phyloP scores from a whole-genome alignment of 2,888 invertebrate species.

The Tupiocoris notatus region DNA sequence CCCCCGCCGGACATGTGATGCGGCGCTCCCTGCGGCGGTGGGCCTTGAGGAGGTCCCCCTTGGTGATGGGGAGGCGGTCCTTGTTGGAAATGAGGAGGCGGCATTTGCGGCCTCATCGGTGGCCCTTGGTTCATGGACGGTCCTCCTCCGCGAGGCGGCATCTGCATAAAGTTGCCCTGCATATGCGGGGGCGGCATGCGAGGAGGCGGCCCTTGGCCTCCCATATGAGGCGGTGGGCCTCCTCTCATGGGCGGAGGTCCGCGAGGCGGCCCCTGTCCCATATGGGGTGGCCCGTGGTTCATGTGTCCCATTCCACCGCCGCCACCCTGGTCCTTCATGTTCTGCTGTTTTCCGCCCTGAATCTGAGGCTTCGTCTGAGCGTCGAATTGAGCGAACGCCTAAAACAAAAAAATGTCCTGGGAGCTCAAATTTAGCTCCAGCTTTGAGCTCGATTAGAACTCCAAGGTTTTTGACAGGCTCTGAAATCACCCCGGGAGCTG shows the following conservation, averaged over 20 bases:
- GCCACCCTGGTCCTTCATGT: constrained; percentile 4
- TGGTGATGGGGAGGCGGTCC: constrained; percentile 49
- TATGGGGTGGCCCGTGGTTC: constrained; percentile 20
- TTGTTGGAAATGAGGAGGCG: constrained; percentile 51
- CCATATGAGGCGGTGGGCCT: constrained; percentile 32
- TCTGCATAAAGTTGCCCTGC: constrained; percentile 32
- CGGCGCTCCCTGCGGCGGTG: constrained; percentile 55
- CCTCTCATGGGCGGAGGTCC: constrained; percentile 32
- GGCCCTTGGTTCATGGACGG: constrained; percentile 46
- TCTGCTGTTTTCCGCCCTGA: constrained; percentile 27
- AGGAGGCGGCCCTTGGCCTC: constrained; percentile 24
- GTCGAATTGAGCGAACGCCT: constrained; percentile 35
- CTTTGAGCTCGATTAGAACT: too few species aligned
- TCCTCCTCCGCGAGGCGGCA: constrained; percentile 14
- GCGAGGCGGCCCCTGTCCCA: constrained; percentile 8
- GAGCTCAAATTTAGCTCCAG: too few species aligned
- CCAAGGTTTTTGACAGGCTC: too few species aligned
- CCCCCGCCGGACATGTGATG: constrained; percentile 49
- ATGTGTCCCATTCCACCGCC: constrained; percentile 25
- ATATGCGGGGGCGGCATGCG: constrained; percentile 33
- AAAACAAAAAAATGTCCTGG: constrained; percentile 7
- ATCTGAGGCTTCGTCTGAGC: constrained; percentile 34
- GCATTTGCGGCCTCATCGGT: constrained; percentile 44
- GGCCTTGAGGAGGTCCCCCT: constrained; percentile 21
- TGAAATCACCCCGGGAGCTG: too few species aligned